These are phyloP conservation scores for Amniataba percoides DNA, from an alignment of 2,797 vertebrate genomes.

Conservation along the genomic window DNA sequence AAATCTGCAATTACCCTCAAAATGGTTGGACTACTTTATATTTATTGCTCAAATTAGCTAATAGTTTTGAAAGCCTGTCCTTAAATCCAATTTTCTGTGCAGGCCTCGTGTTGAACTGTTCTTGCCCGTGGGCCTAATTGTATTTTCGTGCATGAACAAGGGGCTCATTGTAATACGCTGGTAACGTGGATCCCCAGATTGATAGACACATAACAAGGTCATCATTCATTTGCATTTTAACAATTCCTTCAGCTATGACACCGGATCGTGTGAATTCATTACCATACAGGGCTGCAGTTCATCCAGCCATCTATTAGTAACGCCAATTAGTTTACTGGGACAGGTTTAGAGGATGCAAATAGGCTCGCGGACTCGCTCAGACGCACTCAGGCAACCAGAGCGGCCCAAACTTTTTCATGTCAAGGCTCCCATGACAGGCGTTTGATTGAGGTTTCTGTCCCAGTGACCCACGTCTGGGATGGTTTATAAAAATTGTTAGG, in stretches of 20 bases:
- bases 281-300: conserved; percentile 80
- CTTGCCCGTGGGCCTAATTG: conserved; percentile 63
- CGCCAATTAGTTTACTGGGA: conserved; percentile 89
- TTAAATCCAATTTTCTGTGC: conserved; percentile 56
- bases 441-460: conserved; percentile 62
- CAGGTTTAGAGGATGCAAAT: conserved; percentile 77
- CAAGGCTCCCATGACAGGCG: conserved; percentile 60
- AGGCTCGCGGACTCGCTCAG: conserved; percentile 59
- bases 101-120: conserved; percentile 44
- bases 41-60: conserved; percentile 56
- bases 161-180: conserved; percentile 79
- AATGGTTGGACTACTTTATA: conserved; percentile 27
- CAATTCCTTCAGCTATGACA: conserved; percentile 86
- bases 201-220: conserved; percentile 84
- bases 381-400: conserved; percentile 60
- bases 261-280: conserved; percentile 83
- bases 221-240: conserved; percentile 86
- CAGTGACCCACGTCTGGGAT: conserved; percentile 67
- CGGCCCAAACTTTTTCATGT: conserved; percentile 65
- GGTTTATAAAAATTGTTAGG: conserved; percentile 6
- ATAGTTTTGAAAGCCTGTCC: conserved; percentile 56
- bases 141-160: conserved; percentile 78
- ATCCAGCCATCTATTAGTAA: conserved; percentile 88
- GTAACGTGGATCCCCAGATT: conserved; percentile 79
- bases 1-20: conserved; percentile 24